A percentile compares a stretch with the other conserved stretches of the same genome.
These are phyloP conservation scores for Idaea biselata DNA, from an alignment of 2,888 invertebrate genomes.

Conservation along the genomic window DNA sequence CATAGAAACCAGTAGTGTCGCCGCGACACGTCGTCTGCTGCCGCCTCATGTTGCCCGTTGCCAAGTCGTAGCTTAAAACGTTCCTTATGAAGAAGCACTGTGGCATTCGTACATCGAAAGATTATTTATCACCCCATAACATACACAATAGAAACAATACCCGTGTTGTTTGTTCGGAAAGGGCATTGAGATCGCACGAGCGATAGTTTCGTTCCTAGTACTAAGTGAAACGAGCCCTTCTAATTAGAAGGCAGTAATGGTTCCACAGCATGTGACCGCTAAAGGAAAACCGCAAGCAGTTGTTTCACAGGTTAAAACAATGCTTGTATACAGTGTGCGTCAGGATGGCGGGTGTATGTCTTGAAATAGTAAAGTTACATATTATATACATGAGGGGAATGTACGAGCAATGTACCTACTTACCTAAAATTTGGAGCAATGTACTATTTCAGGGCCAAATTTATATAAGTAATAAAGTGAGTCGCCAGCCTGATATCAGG, in stretches of 20 bases:
- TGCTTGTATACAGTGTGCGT: slow-evolving; percentile 50
- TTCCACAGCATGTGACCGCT: slow-evolving; percentile 47
- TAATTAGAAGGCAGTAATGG: slow-evolving; percentile 61
- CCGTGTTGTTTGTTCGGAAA: slow-evolving; percentile 31
- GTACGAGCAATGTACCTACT: too few relatives aligned
- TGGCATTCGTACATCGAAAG: slow-evolving; percentile 14
- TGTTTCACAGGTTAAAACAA: slow-evolving; percentile 47
- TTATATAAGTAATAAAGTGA: too few relatives aligned
- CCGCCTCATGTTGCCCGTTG: too few relatives aligned
- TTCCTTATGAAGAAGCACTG: slow-evolving; percentile 6
- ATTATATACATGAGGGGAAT: too few relatives aligned
- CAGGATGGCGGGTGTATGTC: too few relatives aligned
- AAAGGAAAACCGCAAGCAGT: slow-evolving; percentile 55
- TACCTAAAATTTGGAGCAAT: too few relatives aligned
- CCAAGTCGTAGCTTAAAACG: too few relatives aligned
- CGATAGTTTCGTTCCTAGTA: slow-evolving; percentile 33
- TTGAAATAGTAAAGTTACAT: too few relatives aligned
- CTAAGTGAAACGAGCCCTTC: slow-evolving; percentile 43
- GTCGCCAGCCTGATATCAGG: too few relatives aligned
- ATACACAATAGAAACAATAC: slow-evolving; percentile 34
- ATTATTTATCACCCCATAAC: slow-evolving; percentile 35
- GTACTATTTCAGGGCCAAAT: too few relatives aligned
- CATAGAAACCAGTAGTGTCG: too few relatives aligned
- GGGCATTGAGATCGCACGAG: slow-evolving; percentile 33
- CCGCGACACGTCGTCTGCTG: too few relatives aligned